Conservation (phyloP, 2,113 vertebrate species). For the Triplophysa tibetana region DNA sequence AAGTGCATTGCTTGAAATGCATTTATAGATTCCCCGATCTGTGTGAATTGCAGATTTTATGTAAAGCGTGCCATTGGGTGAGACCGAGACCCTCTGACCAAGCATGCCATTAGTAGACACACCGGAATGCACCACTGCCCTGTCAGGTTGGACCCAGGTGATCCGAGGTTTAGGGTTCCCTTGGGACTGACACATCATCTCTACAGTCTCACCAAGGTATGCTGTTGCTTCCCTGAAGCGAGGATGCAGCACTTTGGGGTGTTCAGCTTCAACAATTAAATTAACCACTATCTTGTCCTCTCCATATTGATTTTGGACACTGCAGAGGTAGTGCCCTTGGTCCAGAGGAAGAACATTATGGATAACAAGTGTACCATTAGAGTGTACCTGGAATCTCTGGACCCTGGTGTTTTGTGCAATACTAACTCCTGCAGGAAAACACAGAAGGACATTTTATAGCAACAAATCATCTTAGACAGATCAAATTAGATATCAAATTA, state of each 20-base stretch:
- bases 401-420: conserved; percentile 76
- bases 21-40: conserved; percentile 85
- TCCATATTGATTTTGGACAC: conserved; percentile 80
- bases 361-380: conserved; percentile 84
- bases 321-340: conserved; percentile 84
- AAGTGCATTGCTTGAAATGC: conserved; percentile 81
- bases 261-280: conserved; percentile 76
- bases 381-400: conserved; percentile 82
- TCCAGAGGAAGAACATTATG: conserved; percentile 77
- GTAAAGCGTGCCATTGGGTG: conserved; percentile 76
- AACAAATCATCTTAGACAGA: background rate
- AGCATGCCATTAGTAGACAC: conserved; percentile 55
- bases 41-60: conserved; percentile 74
- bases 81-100: conserved; percentile 70
- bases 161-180: conserved; percentile 79
- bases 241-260: conserved; percentile 74
- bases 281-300: conserved; percentile 69
- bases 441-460: background rate
- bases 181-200: conserved; percentile 80
- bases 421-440: conserved; percentile 71
- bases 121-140: conserved; percentile 62
- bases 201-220: conserved; percentile 74
- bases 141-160: conserved; percentile 86
- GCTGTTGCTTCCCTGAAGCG: conserved; percentile 78
- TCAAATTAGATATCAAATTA: background rate